Conservation (phyloP, 2,113 vertebrate species). For the Danionella cerebrum region DNA sequence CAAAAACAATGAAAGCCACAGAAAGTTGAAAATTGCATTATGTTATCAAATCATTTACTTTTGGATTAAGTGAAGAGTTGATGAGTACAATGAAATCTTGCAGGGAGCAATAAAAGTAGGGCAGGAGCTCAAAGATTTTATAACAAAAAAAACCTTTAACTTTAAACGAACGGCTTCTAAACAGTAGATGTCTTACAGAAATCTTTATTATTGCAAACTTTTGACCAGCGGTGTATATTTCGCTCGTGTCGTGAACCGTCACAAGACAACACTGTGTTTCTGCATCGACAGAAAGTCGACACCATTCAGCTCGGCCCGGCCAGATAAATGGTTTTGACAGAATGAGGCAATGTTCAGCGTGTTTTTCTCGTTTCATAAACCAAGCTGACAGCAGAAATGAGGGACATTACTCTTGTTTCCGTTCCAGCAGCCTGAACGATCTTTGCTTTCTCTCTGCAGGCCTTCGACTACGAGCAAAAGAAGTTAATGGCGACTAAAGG, state of each 20-base stretch:
- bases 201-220: not conserved
- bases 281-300: not conserved
- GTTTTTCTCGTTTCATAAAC: not conserved
- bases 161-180: not conserved
- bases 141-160: too few relatives aligned
- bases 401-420: not conserved
- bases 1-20: too few relatives aligned
- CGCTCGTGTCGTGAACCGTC: not conserved
- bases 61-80: too few relatives aligned
- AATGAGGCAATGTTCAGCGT: conserved; percentile 23
- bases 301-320: not conserved
- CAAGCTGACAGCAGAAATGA: conserved; percentile 15
- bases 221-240: not conserved
- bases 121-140: too few relatives aligned
- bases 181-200: not conserved
- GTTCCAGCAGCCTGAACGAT: conserved; percentile 8
- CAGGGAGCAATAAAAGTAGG: too few relatives aligned
- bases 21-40: too few relatives aligned
- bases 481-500: conserved; percentile 98
- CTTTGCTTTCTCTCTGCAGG: conserved; percentile 56
- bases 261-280: not conserved
- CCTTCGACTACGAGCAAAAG: conserved; percentile 98
- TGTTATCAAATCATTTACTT: too few relatives aligned
- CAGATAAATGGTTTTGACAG: conserved; percentile 18
- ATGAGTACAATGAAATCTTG: too few relatives aligned